These are phyloP conservation scores for Electrona antarctica DNA, from an alignment of 2,113 vertebrate genomes.

Conservation along the genomic window DNA sequence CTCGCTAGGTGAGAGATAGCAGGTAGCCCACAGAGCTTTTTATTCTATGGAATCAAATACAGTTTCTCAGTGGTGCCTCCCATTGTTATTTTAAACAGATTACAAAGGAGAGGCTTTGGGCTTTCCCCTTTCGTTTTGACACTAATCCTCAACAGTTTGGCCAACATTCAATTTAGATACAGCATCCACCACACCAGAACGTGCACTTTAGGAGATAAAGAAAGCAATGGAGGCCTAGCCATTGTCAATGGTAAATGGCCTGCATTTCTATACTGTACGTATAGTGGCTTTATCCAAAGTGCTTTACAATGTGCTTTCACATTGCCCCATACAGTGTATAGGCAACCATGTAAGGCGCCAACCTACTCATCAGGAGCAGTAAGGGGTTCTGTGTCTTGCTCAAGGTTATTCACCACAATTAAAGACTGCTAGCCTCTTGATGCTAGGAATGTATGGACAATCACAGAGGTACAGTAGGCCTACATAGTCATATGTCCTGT, in stretches of 20 bases:
- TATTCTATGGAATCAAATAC: conserved; percentile 24
- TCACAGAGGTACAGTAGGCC: too few relatives aligned
- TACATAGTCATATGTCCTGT: too few relatives aligned
- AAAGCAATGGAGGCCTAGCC: conserved; percentile 1
- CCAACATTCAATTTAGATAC: conserved; percentile 41
- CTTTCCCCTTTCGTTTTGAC: conserved; percentile 29
- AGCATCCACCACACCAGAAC: conserved; percentile 4
- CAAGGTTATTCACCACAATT: too few relatives aligned
- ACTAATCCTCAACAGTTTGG: conserved; percentile 39
- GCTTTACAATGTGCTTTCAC: neutral
- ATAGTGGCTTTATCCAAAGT: neutral
- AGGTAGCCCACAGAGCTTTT: conserved; percentile 10
- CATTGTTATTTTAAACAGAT: conserved; percentile 40
- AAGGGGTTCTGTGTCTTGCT: too few relatives aligned
- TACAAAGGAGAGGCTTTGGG: conserved; percentile 33
- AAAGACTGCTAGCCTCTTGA: too few relatives aligned
- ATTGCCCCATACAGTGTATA: neutral
- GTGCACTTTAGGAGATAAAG: conserved; percentile 15
- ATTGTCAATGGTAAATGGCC: conserved; percentile 7
- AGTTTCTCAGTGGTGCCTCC: conserved; percentile 20
- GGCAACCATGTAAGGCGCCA: too few relatives aligned
- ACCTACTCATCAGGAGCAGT: too few relatives aligned
- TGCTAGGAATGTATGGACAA: too few relatives aligned
- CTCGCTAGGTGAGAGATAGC: conserved; percentile 19
- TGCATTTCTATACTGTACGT: neutral